These are phyloP conservation scores for Acholoe squamosa DNA, from an alignment of 2,888 invertebrate species.

Conservation along the genomic window DNA sequence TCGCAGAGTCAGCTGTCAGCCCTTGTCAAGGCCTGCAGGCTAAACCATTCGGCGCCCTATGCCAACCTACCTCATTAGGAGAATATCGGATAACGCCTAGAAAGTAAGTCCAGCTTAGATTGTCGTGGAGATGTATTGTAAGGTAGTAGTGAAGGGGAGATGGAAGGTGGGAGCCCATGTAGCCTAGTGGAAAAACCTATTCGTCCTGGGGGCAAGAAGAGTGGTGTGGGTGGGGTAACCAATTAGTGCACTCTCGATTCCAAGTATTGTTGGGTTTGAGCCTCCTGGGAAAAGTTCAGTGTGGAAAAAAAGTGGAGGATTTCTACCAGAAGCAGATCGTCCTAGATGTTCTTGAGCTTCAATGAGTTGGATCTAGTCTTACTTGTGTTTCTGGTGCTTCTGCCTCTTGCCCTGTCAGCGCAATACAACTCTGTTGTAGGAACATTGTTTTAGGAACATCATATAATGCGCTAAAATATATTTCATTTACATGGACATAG, in stretches of 20 bases:
- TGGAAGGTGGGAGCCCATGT: not conserved
- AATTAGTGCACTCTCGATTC: not conserved
- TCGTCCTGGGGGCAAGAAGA: not conserved
- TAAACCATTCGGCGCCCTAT: not conserved
- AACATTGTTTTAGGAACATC: no score
- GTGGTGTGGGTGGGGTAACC: not conserved
- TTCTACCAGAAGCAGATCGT: no score
- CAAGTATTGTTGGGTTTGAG: not conserved
- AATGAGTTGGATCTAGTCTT: no score
- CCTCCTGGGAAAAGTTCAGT: not conserved
- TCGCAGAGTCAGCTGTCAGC: constrained; percentile 32
- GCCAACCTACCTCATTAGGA: constrained; percentile 20
- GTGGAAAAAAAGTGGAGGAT: not conserved
- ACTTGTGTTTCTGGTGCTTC: no score
- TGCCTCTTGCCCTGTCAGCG: no score
- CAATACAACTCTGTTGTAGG: no score
- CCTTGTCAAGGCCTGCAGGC: not conserved
- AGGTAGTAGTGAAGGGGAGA: not conserved
- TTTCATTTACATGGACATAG: no score
- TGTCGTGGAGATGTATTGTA: not conserved
- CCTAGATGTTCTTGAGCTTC: no score
- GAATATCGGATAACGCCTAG: not conserved
- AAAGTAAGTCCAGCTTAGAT: constrained; percentile 39
- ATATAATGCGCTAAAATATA: no score
- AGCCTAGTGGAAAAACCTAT: not conserved